Percentiles rank a stretch among this genome's conserved stretches.
phyloP scores from a whole-genome alignment of 2,888 invertebrate genomes.

The Erebia epiphron region DNA sequence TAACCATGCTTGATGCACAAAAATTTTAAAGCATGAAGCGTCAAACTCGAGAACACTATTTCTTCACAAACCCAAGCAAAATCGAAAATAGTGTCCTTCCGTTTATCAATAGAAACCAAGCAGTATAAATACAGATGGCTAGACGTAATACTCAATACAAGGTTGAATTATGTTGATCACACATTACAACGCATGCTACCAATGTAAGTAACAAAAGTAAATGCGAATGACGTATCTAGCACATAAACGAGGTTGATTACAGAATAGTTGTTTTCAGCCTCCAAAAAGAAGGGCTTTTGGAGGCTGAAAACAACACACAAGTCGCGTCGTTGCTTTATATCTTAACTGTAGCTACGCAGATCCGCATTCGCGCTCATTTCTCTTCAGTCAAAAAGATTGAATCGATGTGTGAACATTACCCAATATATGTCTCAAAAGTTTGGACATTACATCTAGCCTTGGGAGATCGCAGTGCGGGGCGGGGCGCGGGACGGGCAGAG shows the following conservation, averaged over 20 bases:
- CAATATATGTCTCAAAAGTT: not conserved
- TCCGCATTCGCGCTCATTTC: no score
- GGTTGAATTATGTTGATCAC: not conserved
- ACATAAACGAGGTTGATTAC: no score
- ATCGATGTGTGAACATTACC: no score
- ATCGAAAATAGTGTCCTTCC: constrained; percentile 33
- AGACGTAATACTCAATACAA: constrained; percentile 20
- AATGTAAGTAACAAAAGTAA: no score
- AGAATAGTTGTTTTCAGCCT: no score
- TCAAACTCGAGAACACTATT: constrained; percentile 36
- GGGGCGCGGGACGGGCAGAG: constrained; percentile 1
- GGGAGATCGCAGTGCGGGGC: not conserved
- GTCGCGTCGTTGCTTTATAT: no score
- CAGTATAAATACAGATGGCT: constrained; percentile 33
- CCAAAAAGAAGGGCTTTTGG: no score
- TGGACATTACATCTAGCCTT: constrained; percentile 9
- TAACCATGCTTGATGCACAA: constrained; percentile 43
- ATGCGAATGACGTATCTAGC: no score
- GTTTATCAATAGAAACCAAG: constrained; percentile 35
- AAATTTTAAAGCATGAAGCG: constrained; percentile 42
- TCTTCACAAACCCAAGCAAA: not conserved
- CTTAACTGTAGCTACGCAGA: no score
- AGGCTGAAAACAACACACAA: no score
- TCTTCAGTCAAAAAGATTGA: no score
- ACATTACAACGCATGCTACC: no score